phyloP scores from a whole-genome alignment of 2,888 invertebrate species.

The Drosophila prostipennis region DNA sequence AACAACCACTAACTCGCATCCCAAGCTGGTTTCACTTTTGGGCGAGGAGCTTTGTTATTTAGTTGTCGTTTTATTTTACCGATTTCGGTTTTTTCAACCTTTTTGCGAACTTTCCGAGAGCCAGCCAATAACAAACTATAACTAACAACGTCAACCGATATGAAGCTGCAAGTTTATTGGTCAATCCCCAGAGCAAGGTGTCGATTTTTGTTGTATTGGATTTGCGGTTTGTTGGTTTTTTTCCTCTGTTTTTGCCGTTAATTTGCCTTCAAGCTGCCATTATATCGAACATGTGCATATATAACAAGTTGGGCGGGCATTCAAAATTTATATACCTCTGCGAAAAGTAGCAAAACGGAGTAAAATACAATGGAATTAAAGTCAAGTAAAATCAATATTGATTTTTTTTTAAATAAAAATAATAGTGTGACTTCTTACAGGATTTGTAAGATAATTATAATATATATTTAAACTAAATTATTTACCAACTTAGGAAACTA shows the following conservation, averaged over 20 bases:
- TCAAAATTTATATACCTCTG: conserved; percentile 1
- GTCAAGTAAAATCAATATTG: too few relatives aligned
- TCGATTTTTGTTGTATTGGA: conserved; percentile 20
- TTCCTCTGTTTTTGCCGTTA: conserved; percentile 19
- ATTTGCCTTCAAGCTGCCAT: conserved; percentile 40
- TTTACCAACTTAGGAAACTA: too few relatives aligned
- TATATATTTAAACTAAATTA: too few relatives aligned
- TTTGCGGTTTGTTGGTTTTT: conserved; percentile 35
- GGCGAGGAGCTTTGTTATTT: conserved; percentile 52
- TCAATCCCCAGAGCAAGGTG: conserved; percentile 68
- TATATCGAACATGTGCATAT: conserved; percentile 49
- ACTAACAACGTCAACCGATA: conserved; percentile 78
- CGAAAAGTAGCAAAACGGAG: background rate
- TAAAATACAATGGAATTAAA: background rate
- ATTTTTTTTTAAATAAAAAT: too few relatives aligned
- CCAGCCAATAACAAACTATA: conserved; percentile 76
- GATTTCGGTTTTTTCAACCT: conserved; percentile 10
- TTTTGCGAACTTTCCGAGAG: conserved; percentile 30
- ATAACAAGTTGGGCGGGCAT: conserved; percentile 51
- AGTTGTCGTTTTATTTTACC: conserved; percentile 42
- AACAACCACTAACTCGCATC: conserved; percentile 30
- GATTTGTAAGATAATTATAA: too few relatives aligned
- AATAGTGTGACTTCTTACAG: too few relatives aligned
- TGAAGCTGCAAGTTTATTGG: conserved; percentile 84
- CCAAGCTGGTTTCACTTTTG: conserved; percentile 71